A percentile compares a stretch with the other conserved stretches of the same genome.
These are phyloP conservation scores for Penaeus monodon DNA, from an alignment of 2,888 invertebrate species.

Conservation along the genomic window DNA sequence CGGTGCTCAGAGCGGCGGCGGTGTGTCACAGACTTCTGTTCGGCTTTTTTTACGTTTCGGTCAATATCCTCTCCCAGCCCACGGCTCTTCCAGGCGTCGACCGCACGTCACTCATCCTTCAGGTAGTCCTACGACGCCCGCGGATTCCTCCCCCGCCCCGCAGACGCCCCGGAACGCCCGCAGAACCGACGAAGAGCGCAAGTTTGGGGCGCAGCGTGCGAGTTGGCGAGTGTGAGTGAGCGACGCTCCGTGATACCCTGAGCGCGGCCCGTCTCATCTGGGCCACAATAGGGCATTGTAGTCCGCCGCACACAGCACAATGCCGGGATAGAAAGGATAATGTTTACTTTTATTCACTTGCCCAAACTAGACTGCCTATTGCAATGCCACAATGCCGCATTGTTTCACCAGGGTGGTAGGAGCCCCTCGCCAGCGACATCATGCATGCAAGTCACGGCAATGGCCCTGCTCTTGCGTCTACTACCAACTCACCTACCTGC, in stretches of 20 bases:
- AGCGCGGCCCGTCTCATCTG: conserved; percentile 58
- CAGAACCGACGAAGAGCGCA: no score
- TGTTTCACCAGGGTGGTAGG: conserved; percentile 50
- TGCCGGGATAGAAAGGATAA: conserved; percentile 63
- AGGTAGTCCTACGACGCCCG: no score
- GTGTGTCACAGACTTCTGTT: conserved; percentile 29
- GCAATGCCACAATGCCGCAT: conserved; percentile 61
- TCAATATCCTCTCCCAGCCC: neutral
- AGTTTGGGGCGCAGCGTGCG: no score
- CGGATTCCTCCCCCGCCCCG: no score
- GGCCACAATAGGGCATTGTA: conserved; percentile 62
- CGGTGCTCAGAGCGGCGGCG: conserved; percentile 10
- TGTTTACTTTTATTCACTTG: conserved; percentile 64
- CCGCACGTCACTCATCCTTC: no score
- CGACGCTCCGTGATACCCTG: conserved; percentile 27
- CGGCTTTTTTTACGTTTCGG: conserved; percentile 12
- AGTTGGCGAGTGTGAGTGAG: conserved; percentile 32
- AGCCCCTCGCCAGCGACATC: conserved; percentile 20
- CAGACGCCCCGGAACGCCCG: no score
- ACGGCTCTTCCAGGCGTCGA: neutral
- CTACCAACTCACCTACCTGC: neutral
- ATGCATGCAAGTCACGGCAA: conserved; percentile 8
- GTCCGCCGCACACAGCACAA: conserved; percentile 57
- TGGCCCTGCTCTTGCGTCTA: neutral
- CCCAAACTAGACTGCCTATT: conserved; percentile 64